Percentiles rank a stretch among this genome's conserved stretches.
These are phyloP conservation scores for Neomicropteryx cornuta DNA, from an alignment of 1,140 invertebrate species.

Conservation along the genomic window DNA sequence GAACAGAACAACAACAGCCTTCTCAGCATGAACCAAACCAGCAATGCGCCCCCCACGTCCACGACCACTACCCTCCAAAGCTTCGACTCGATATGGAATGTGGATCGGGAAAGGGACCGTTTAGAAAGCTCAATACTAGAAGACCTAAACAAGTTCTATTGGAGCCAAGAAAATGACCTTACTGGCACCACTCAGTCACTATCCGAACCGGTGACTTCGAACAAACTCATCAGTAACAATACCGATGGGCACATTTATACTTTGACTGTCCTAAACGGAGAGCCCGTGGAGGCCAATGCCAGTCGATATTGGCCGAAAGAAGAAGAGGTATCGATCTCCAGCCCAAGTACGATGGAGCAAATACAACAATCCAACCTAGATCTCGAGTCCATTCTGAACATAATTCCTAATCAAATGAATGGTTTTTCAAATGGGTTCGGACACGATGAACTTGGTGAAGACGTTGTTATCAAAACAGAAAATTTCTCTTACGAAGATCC, in stretches of 20 bases:
- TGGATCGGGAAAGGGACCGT: slow-evolving; percentile 54
- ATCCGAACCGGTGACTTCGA: slow-evolving; percentile 33
- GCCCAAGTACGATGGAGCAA: slow-evolving; percentile 43
- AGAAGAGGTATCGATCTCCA: slow-evolving; percentile 46
- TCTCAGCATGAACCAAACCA: slow-evolving; percentile 30
- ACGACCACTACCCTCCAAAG: slow-evolving; percentile 35
- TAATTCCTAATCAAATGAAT: slow-evolving; percentile 36
- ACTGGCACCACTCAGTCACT: slow-evolving; percentile 35
- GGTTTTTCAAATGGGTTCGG: slow-evolving; percentile 42
- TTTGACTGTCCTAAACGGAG: slow-evolving; percentile 53
- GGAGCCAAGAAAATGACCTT: slow-evolving; percentile 52
- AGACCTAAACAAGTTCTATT: slow-evolving; percentile 71
- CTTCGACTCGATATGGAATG: slow-evolving; percentile 58
- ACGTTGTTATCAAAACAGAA: slow-evolving; percentile 43
- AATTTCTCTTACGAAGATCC: slow-evolving; percentile 48
- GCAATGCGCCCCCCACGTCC: slow-evolving; percentile 27
- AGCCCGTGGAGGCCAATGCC: slow-evolving; percentile 43
- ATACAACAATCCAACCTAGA: slow-evolving; percentile 42
- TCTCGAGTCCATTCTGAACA: slow-evolving; percentile 53
- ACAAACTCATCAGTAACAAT: slow-evolving; percentile 37
- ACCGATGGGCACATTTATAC: slow-evolving; percentile 54
- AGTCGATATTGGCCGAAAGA: slow-evolving; percentile 37
- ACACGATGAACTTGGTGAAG: slow-evolving; percentile 27
- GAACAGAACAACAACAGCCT: slow-evolving; percentile 61
- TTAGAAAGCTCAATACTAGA: slow-evolving; percentile 62